Evolutionary conservation across 2,888 invertebrate species (phyloP).

Genomic region (Hirtodrosophila cameraria): DNA sequence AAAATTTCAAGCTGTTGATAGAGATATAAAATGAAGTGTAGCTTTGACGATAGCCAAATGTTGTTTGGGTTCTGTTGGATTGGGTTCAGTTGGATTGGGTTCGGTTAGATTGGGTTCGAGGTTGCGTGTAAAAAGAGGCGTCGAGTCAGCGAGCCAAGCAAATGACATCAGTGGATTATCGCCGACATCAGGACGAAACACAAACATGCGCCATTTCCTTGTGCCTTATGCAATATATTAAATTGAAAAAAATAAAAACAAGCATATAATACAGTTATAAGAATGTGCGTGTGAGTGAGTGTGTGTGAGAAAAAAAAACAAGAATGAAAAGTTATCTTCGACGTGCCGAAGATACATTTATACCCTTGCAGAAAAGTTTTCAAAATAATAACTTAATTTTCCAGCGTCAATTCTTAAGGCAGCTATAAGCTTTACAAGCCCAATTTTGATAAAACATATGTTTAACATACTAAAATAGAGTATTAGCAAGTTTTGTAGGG

Average conservation of each 20-base stretch:
- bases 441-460: no score
- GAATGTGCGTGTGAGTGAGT: slow-evolving; percentile 12
- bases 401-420: no score
- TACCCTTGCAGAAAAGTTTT: no score
- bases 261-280: slow-evolving; percentile 33
- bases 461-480: no score
- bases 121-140: no score
- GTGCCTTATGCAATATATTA: slow-evolving; percentile 58
- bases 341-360: no score
- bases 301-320: slow-evolving; percentile 56
- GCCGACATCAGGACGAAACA: slow-evolving; percentile 56
- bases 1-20: slow-evolving; percentile 66
- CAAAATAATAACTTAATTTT: no score
- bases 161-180: slow-evolving; percentile 79
- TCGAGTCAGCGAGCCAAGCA: slow-evolving; percentile 62
- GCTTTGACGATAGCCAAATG: slow-evolving; percentile 23
- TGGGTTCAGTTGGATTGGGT: slow-evolving; percentile 11
- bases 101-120: slow-evolving; percentile 9
- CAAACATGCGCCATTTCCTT: slow-evolving; percentile 66
- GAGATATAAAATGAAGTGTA: slow-evolving; percentile 54
- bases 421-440: no score
- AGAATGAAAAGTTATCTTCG: no score
- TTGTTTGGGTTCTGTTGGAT: not conserved
- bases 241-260: slow-evolving; percentile 56
- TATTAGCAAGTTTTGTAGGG: no score